Conservation (phyloP, 2,113 vertebrate genomes). For the Aspiorhynchus laticeps region DNA sequence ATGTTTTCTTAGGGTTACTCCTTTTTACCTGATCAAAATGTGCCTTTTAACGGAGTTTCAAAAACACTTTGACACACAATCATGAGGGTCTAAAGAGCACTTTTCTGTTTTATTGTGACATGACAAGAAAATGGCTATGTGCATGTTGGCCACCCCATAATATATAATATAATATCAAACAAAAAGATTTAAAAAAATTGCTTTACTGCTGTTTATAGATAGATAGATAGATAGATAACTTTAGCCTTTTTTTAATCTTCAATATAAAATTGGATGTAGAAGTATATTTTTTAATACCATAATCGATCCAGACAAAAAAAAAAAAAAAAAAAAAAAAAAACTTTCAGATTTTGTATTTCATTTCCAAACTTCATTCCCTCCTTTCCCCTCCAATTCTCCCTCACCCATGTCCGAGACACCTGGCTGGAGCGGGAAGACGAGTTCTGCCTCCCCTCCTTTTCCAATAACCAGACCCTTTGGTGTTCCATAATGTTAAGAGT, state of each 20-base stretch:
- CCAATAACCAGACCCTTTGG: constrained; percentile 69
- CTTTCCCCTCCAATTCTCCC: constrained; percentile 58
- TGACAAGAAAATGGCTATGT: too few species aligned
- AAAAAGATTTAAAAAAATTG: too few species aligned
- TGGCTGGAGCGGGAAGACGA: constrained; percentile 62
- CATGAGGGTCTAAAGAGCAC: too few species aligned
- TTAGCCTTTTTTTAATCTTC: too few species aligned
- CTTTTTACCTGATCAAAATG: neutral
- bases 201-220: too few species aligned
- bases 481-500: constrained; percentile 86
- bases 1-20: neutral
- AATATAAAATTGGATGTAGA: too few species aligned
- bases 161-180: too few species aligned
- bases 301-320: neutral
- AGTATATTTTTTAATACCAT: neutral
- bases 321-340: neutral
- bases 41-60: neutral
- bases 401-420: constrained; percentile 61
- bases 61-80: too few species aligned
- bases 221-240: too few species aligned
- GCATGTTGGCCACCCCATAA: too few species aligned
- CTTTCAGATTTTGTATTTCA: constrained; percentile 25
- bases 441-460: constrained; percentile 58
- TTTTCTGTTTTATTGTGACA: neutral
- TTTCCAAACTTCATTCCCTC: constrained; percentile 44